A percentile compares a stretch with the other conserved stretches of the same genome.
phyloP scores from a whole-genome alignment of 1,140 invertebrate species.

The Sminthurides bifidus region DNA sequence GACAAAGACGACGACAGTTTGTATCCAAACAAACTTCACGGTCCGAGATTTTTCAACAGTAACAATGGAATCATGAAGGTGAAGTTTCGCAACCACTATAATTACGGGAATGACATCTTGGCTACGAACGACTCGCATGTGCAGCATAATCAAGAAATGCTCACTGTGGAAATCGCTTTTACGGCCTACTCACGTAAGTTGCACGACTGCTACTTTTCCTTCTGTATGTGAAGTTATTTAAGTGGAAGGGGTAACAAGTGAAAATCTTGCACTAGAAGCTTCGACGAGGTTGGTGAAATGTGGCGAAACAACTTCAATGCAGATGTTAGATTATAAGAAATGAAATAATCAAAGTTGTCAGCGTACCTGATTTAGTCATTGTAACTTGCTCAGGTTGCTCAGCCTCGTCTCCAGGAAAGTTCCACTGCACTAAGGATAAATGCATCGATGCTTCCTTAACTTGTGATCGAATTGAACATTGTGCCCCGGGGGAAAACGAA shows the following conservation, averaged over 20 bases:
- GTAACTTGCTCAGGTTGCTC: not conserved
- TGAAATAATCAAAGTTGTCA: too few relatives aligned
- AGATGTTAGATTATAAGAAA: too few relatives aligned
- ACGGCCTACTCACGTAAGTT: not conserved
- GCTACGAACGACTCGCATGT: not conserved
- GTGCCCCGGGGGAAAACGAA: conserved; percentile 1
- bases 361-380: too few relatives aligned
- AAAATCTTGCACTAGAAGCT: too few relatives aligned
- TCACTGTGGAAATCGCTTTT: not conserved
- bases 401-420: not conserved
- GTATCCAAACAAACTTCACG: not conserved
- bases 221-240: not conserved
- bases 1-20: not conserved
- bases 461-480: not conserved
- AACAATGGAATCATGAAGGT: not conserved
- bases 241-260: too few relatives aligned
- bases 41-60: conserved; percentile 9
- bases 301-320: too few relatives aligned
- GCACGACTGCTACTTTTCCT: not conserved
- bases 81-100: not conserved
- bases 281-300: too few relatives aligned
- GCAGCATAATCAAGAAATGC: not conserved
- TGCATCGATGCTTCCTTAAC: not conserved
- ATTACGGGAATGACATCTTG: conserved; percentile 1
- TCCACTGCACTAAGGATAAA: not conserved